phyloP scores from a whole-genome alignment of 2,113 vertebrate genomes.

The Sinocyclocheilus anophthalmus region DNA sequence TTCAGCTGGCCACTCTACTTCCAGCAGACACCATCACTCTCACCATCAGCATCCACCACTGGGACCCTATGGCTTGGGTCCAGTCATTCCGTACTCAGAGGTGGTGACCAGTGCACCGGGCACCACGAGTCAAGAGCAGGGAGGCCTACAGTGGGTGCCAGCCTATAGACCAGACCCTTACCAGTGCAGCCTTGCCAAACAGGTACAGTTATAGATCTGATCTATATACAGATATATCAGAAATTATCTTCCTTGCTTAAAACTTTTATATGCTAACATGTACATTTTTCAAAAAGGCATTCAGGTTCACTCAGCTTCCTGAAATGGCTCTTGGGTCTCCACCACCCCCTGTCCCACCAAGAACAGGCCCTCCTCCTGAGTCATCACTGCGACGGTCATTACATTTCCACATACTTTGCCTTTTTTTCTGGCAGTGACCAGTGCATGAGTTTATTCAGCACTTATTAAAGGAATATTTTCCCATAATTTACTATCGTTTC shows the following conservation, averaged over 20 bases:
- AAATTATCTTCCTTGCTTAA: not conserved
- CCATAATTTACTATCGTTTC: slow-evolving; percentile 56
- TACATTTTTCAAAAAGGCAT: slow-evolving; percentile 77
- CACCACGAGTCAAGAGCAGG: slow-evolving; percentile 83
- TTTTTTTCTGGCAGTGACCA: not conserved
- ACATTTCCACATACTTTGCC: not conserved
- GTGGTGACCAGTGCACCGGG: slow-evolving; percentile 94
- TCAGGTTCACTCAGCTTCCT: slow-evolving; percentile 97
- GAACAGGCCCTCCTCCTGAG: slow-evolving; percentile 88
- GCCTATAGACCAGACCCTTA: slow-evolving; percentile 91
- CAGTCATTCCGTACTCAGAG: slow-evolving; percentile 88
- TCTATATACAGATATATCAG: not conserved
- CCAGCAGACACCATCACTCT: slow-evolving; percentile 72
- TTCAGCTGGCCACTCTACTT: slow-evolving; percentile 87
- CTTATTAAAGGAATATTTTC: not conserved
- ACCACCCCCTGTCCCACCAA: slow-evolving; percentile 90
- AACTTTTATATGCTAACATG: slow-evolving; percentile 30
- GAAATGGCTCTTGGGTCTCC: slow-evolving; percentile 94
- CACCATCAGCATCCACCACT: slow-evolving; percentile 59
- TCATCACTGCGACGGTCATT: slow-evolving; percentile 84
- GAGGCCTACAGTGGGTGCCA: slow-evolving; percentile 92
- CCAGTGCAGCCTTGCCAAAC: slow-evolving; percentile 93
- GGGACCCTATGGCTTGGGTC: slow-evolving; percentile 81
- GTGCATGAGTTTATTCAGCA: not conserved
- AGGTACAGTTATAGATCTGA: slow-evolving; percentile 75